These are phyloP conservation scores for Nesometra sesokonis DNA, from an alignment of 35 echinoderm and acorn worm species.

Conservation along the genomic window DNA sequence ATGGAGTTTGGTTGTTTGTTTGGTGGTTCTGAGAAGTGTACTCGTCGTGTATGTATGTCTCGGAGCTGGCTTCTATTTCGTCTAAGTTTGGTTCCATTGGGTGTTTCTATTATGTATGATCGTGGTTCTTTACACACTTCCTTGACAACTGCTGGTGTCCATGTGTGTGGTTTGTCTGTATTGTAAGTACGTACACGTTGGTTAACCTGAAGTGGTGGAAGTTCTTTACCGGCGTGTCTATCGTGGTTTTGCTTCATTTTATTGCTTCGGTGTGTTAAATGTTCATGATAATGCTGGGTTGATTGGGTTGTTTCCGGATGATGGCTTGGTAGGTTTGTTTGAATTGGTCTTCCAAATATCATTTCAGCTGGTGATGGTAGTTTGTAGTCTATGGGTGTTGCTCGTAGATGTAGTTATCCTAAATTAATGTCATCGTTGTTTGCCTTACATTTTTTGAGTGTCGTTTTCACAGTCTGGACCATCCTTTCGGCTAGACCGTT, in stretches of 20 bases:
- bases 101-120: slow-evolving; percentile 35
- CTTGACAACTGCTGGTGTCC: neutral
- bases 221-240: slow-evolving; percentile 10
- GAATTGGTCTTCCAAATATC: slow-evolving; percentile 22
- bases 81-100: slow-evolving; percentile 9
- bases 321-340: slow-evolving; percentile 13
- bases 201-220: slow-evolving; percentile 1
- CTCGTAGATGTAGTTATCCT: slow-evolving; percentile 13
- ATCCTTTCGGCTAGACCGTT: slow-evolving; percentile 33
- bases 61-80: slow-evolving; percentile 28
- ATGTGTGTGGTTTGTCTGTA: neutral
- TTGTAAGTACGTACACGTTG: slow-evolving; percentile 7
- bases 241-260: neutral
- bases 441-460: slow-evolving; percentile 16
- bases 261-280: neutral
- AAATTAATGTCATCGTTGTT: slow-evolving; percentile 5
- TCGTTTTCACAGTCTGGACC: slow-evolving; percentile 30
- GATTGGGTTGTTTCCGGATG: neutral
- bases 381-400: slow-evolving; percentile 16
- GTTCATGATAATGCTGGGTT: neutral
- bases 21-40: too few relatives aligned
- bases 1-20: too few relatives aligned
- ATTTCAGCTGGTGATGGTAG: slow-evolving; percentile 36
- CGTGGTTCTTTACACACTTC: slow-evolving; percentile 1
- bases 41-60: neutral